Conservation (phyloP, 2,113 vertebrate species). For the Cinclus cinclus region DNA sequence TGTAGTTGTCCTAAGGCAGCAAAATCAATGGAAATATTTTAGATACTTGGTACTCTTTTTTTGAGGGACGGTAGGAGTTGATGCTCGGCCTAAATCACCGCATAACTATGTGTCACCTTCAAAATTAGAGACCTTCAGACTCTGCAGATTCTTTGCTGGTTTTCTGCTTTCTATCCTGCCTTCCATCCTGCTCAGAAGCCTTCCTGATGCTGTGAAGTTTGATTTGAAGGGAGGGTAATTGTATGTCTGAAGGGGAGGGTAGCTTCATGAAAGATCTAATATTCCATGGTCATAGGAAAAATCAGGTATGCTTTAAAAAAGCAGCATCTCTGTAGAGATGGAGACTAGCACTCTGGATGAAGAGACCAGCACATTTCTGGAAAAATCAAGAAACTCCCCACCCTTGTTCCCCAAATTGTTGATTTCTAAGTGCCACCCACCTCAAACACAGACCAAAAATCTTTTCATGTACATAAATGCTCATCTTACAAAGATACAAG, state of each 20-base stretch:
- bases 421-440: not conserved
- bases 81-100: slow-evolving; percentile 16
- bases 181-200: not conserved
- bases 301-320: not conserved
- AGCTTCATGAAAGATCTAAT: not conserved
- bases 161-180: slow-evolving; percentile 1
- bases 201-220: not conserved
- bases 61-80: not conserved
- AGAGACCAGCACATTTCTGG: not conserved
- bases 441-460: not conserved
- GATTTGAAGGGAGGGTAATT: not conserved
- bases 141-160: not conserved
- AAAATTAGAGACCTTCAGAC: not conserved
- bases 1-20: not conserved
- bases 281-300: not conserved
- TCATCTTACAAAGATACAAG: not conserved
- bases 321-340: not conserved
- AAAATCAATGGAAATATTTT: not conserved
- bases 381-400: not conserved
- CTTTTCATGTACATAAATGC: not conserved
- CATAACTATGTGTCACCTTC: not conserved
- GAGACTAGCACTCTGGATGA: not conserved
- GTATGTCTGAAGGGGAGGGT: not conserved
- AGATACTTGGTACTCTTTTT: not conserved
- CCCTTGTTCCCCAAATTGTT: not conserved